Conservation (phyloP, 2,888 invertebrate species). For the Scaptomyza reducta region DNA sequence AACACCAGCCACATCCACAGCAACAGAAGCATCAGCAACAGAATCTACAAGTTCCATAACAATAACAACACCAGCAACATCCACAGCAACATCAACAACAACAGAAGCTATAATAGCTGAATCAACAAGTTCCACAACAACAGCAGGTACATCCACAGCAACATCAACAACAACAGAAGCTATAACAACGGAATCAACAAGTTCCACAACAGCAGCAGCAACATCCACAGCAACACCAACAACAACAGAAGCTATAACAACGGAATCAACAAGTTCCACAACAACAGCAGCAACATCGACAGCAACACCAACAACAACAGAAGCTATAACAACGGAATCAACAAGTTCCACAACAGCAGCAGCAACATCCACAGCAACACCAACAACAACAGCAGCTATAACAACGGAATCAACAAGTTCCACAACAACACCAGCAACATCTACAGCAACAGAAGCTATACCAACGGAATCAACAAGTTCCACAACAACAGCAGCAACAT, state of each 20-base stretch:
- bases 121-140: neutral
- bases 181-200: neutral
- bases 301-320: neutral
- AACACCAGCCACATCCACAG: slow-evolving; percentile 6
- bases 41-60: too few relatives aligned
- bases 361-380: neutral
- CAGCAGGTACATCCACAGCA: slow-evolving; percentile 16
- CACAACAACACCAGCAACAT: slow-evolving; percentile 2
- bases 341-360: too few relatives aligned
- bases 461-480: neutral
- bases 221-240: slow-evolving; percentile 1
- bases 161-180: slow-evolving; percentile 12
- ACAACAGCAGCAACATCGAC: neutral
- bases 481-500: slow-evolving; percentile 8
- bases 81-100: slow-evolving; percentile 31
- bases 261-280: slow-evolving; percentile 13
- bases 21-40: slow-evolving; percentile 2
- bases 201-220: neutral
- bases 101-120: neutral
- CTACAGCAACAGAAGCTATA: neutral
- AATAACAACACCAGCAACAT: slow-evolving; percentile 1
- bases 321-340: neutral
- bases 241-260: slow-evolving; percentile 2
- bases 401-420: slow-evolving; percentile 2
- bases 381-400: neutral